Evolutionary conservation across 2,113 vertebrate species (phyloP).

Genomic region (Nipponia nippon): DNA sequence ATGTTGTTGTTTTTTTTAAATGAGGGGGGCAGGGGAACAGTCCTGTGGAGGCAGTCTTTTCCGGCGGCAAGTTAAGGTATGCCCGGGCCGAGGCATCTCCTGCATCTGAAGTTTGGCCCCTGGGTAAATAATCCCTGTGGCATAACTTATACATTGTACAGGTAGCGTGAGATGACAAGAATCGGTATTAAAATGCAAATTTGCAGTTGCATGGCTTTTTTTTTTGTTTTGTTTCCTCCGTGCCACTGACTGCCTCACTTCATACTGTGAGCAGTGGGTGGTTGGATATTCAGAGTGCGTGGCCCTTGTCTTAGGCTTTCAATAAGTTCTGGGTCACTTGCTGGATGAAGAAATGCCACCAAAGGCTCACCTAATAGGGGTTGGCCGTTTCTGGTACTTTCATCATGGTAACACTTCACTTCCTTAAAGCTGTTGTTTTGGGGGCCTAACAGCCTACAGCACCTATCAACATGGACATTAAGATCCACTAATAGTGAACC

Average conservation of each 20-base stretch:
- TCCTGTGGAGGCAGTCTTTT: background rate
- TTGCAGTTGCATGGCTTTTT: background rate
- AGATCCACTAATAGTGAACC: background rate
- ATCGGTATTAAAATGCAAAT: background rate
- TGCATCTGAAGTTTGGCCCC: background rate
- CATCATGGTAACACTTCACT: background rate
- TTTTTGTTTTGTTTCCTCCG: too few relatives aligned
- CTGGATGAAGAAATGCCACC: background rate
- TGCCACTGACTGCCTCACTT: background rate
- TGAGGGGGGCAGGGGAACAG: too few relatives aligned
- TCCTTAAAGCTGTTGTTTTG: background rate
- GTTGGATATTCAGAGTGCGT: background rate
- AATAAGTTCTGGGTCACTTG: background rate
- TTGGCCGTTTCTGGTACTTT: background rate
- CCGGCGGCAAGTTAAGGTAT: background rate
- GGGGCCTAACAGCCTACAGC: background rate
- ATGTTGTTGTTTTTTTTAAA: too few relatives aligned
- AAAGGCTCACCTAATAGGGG: background rate
- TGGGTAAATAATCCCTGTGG: background rate
- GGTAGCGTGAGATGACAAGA: background rate
- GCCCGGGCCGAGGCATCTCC: background rate
- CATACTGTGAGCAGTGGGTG: background rate
- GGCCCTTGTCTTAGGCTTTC: background rate
- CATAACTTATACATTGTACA: background rate
- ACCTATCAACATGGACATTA: background rate